phyloP scores from a whole-genome alignment of 2,113 vertebrate genomes.

The Xiphophorus couchianus region DNA sequence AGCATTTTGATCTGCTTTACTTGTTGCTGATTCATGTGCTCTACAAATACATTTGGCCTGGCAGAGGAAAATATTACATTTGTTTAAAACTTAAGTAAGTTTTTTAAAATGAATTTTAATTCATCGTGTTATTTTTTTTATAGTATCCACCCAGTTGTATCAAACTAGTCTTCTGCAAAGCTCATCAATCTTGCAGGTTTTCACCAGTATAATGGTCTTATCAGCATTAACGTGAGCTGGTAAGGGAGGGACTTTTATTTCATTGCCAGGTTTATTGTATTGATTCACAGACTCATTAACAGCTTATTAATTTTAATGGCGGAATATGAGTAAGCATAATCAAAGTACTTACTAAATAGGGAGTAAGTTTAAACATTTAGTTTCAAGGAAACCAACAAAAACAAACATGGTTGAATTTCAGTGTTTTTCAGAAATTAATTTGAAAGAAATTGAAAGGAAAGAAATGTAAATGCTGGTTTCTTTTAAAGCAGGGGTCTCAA shows the following conservation, averaged over 20 bases:
- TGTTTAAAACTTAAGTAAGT: too few species aligned
- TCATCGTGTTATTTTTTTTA: not conserved
- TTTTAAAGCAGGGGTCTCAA: not conserved
- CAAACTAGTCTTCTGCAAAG: not conserved
- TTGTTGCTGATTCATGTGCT: too few species aligned
- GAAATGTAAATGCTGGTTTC: not conserved
- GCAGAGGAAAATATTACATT: too few species aligned
- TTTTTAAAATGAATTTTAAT: not conserved
- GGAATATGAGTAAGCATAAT: not conserved
- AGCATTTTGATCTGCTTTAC: too few species aligned
- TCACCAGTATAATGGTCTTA: not conserved
- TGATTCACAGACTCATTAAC: too few species aligned
- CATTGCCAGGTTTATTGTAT: not conserved
- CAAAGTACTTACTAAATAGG: not conserved
- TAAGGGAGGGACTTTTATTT: not conserved
- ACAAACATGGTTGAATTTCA: not conserved
- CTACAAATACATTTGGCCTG: too few species aligned
- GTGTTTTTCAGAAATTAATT: not conserved
- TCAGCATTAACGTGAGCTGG: not conserved
- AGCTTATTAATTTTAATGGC: too few species aligned
- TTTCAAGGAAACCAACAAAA: not conserved
- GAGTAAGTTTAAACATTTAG: not conserved
- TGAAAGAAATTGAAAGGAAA: not conserved
- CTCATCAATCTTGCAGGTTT: not conserved
- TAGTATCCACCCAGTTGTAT: not conserved